Conservation (phyloP, 2,797 vertebrate species). For the Poeciliopsis paucimaculata region DNA sequence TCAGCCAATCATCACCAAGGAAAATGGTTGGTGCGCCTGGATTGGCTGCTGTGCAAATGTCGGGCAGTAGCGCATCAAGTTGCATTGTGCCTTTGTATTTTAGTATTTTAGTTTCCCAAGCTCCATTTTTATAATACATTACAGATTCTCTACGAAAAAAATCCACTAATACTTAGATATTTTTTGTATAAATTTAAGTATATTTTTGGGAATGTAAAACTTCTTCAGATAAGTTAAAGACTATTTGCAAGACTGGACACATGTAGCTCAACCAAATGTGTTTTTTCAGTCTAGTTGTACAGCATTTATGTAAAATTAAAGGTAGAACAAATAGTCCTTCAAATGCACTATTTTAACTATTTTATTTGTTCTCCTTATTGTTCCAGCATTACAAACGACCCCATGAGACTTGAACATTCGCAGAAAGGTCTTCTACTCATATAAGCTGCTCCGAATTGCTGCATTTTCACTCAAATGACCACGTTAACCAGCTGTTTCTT, state of each 20-base stretch:
- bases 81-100: too few species aligned
- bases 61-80: too few species aligned
- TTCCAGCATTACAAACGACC: not conserved
- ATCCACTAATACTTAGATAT: not conserved
- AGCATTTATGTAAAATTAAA: not conserved
- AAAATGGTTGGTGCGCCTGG: too few species aligned
- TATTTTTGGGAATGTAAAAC: not conserved
- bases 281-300: not conserved
- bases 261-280: not conserved
- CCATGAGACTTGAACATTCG: not conserved
- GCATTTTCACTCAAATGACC: conserved; percentile 23
- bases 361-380: not conserved
- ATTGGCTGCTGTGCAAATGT: too few species aligned
- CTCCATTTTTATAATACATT: not conserved
- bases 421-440: not conserved
- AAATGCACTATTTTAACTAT: not conserved
- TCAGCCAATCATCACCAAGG: too few species aligned
- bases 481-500: conserved; percentile 12
- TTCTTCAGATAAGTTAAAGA: not conserved
- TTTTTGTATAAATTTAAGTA: not conserved
- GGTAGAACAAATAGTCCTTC: too few species aligned
- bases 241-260: not conserved
- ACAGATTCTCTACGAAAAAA: not conserved
- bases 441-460: not conserved
- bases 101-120: too few species aligned